Conservation (phyloP, 2,888 invertebrate genomes). For the Macrosiphum euphorbiae region DNA sequence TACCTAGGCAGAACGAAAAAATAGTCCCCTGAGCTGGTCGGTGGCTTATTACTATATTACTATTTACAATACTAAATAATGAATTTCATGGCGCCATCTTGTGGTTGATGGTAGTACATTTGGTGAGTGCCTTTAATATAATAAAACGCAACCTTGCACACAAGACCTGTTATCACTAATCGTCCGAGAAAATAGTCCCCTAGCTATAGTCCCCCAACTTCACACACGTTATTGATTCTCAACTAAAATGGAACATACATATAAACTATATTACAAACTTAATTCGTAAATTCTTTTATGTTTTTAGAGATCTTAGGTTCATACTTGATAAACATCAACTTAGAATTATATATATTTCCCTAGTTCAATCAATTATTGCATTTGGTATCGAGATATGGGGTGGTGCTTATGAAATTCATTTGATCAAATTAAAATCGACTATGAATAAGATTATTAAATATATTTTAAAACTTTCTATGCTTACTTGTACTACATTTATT, state of each 20-base stretch:
- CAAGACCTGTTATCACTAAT: no score
- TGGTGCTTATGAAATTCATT: neutral
- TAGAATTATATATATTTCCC: neutral
- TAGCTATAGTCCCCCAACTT: no score
- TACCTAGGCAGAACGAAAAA: no score
- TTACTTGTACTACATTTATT: neutral
- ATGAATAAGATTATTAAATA: neutral
- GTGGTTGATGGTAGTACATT: no score
- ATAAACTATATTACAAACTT: neutral
- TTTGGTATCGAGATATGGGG: neutral
- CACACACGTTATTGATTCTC: neutral
- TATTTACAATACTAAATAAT: no score
- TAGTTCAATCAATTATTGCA: neutral
- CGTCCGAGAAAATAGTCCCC: no score
- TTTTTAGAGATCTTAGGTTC: neutral
- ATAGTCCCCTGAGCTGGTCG: no score
- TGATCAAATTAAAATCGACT: neutral
- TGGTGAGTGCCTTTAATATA: no score
- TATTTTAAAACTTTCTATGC: neutral
- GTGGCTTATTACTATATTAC: no score
- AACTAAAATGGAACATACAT: neutral
- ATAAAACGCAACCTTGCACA: no score
- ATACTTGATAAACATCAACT: neutral
- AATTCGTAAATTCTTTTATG: neutral
- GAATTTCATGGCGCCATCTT: no score